Percentiles rank a stretch among this genome's conserved stretches.
Evolutionary conservation across 1,140 invertebrate species (phyloP).

Genomic region (Papilio glaucus): DNA sequence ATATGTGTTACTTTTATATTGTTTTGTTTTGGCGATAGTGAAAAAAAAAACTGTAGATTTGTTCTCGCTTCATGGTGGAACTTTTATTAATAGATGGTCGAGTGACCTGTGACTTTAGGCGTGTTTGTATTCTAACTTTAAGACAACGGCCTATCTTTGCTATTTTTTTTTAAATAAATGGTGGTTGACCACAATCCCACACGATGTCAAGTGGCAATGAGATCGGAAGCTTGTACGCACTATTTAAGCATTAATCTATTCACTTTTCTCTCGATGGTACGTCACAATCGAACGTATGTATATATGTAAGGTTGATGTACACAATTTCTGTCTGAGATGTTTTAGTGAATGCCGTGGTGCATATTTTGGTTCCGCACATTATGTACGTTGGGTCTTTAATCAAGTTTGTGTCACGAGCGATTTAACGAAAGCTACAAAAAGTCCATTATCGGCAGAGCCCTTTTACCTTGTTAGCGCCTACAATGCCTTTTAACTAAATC

Average conservation of each 20-base stretch:
- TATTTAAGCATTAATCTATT: no score
- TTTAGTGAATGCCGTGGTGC: neutral
- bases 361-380: neutral
- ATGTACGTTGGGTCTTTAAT: neutral
- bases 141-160: neutral
- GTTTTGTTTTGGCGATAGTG: no score
- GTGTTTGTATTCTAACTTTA: no score
- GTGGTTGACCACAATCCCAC: no score
- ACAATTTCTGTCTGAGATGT: neutral
- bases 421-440: conserved; percentile 26
- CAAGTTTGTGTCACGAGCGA: conserved; percentile 18
- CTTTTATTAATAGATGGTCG: no score
- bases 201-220: no score
- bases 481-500: conserved; percentile 12
- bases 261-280: no score
- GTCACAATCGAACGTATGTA: neutral
- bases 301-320: neutral
- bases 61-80: no score
- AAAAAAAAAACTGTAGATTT: no score
- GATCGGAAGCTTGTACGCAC: no score
- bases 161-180: neutral
- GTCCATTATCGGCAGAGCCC: neutral
- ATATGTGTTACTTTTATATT: no score
- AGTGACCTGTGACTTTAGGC: no score
- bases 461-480: conserved; percentile 3